Conservation (phyloP, 2,888 invertebrate genomes). For the Macropis europaea region DNA sequence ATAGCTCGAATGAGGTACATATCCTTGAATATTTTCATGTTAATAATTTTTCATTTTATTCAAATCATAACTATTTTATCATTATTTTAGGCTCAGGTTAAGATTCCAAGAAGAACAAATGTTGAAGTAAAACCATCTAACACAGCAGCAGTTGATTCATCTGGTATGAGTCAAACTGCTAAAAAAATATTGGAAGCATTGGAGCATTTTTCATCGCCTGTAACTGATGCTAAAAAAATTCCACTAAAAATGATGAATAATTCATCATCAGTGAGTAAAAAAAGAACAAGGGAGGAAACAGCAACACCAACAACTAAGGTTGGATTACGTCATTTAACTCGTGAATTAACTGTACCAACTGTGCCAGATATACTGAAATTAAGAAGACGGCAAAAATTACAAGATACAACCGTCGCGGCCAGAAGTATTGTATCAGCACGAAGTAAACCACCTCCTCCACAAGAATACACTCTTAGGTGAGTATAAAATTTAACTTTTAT, state of each 20-base stretch:
- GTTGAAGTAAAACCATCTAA: conserved; percentile 81
- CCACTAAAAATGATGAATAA: conserved; percentile 80
- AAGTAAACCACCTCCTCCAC: conserved; percentile 65
- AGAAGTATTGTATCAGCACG: conserved; percentile 82
- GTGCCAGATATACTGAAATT: conserved; percentile 84
- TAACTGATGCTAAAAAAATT: conserved; percentile 89
- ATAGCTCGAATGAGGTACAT: conserved; percentile 66
- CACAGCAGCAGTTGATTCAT: conserved; percentile 70
- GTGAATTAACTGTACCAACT: conserved; percentile 83
- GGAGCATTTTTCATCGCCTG: conserved; percentile 90
- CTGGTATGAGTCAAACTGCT: conserved; percentile 87
- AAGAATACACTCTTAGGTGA: conserved; percentile 74
- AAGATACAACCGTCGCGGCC: conserved; percentile 83
- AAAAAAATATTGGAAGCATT: conserved; percentile 89
- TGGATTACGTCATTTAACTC: conserved; percentile 75
- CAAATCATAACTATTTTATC: neutral
- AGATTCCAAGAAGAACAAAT: conserved; percentile 75
- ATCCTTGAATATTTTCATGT: neutral
- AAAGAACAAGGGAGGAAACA: conserved; percentile 64
- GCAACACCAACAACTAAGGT: conserved; percentile 62
- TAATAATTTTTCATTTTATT: neutral
- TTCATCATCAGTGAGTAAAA: conserved; percentile 52
- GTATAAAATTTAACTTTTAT: conserved; percentile 6
- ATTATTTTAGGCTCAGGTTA: conserved; percentile 64
- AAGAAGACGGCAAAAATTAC: conserved; percentile 83